Base-by-base conservation (phyloP, 2,888 invertebrate genomes). In the Geotrupes spiniger region DNA sequence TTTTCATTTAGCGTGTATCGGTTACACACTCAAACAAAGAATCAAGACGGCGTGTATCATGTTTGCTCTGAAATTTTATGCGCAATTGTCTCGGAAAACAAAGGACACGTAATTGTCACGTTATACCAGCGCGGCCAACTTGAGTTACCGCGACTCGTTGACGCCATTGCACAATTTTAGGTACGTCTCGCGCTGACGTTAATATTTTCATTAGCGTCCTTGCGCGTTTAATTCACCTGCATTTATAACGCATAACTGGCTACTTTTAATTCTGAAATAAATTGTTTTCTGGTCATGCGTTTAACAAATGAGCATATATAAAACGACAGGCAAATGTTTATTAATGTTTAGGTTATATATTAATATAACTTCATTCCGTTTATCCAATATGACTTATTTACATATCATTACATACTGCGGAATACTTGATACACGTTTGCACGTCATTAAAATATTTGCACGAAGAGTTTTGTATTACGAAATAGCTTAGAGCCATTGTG, bases 11-110 rank as follows among this genome's bases (percentile, higher is more conserved):
- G 26, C 14, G 39, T 48, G 53, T 63, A 61, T 61, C 60, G 51
- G 59, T 63, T 60, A 59, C 63, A 57, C 52, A 53, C n/a, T n/a
- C 39, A 54, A 53, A 57, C 53, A 53, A 57, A 47, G 45, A 40
- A 31, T 46, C 51, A 50, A 54, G 51, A 38, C 54, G 56, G 57
- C 52, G 52, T 46, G 61, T 65, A 63, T 65, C 62, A 52, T 49
- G 54, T 65, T 61, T 47, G 51, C 53, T 51, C 45, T 62, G 65
- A 62, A 64, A 65, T 58, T 57, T 51, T 63, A 65, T 58, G 62
- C 65, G 57, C 59, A 58, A 63, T 63, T 63, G 60, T 63, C 44
- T 54, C 39, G 15, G 51, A 54, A 57, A 59, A 63, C 62, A 63
- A 63, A 61, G 52, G 56, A 42, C 31, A 15, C 44, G 51, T 46